A percentile compares a stretch with the other conserved stretches of the same genome.
Evolutionary conservation across 2,888 invertebrate species (phyloP).

Genomic region (Seira ritae): DNA sequence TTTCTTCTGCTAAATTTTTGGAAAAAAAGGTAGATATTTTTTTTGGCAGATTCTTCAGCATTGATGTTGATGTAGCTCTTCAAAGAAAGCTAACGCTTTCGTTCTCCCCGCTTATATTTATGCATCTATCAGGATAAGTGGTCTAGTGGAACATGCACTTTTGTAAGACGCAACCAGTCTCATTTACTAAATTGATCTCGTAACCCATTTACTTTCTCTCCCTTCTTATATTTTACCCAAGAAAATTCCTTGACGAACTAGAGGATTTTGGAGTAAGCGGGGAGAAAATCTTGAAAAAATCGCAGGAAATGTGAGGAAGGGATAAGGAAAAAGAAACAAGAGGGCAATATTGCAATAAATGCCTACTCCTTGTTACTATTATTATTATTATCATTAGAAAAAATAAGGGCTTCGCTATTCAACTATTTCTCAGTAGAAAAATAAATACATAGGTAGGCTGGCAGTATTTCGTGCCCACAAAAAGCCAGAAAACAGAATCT

Average conservation of each 20-base stretch:
- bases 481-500: not conserved
- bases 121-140: constrained; percentile 51
- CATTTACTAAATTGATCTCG: constrained; percentile 65
- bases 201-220: constrained; percentile 60
- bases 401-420: not conserved
- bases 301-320: constrained; percentile 28
- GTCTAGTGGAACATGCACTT: constrained; percentile 24
- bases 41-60: not conserved
- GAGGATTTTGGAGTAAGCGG: constrained; percentile 45
- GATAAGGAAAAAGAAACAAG: constrained; percentile 34
- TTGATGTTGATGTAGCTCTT: not conserved
- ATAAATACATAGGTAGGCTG: not conserved
- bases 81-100: not conserved
- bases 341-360: constrained; percentile 51
- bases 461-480: not conserved
- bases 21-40: not conserved
- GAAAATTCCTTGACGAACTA: constrained; percentile 27
- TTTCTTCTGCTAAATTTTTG: not conserved
- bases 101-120: constrained; percentile 22
- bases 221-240: constrained; percentile 20
- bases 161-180: constrained; percentile 44
- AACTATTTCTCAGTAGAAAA: not conserved
- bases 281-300: constrained; percentile 46
- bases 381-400: constrained; percentile 11
- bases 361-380: constrained; percentile 29